Evolutionary conservation across 2,113 vertebrate species (phyloP).

Genomic region (Phasianus colchicus): DNA sequence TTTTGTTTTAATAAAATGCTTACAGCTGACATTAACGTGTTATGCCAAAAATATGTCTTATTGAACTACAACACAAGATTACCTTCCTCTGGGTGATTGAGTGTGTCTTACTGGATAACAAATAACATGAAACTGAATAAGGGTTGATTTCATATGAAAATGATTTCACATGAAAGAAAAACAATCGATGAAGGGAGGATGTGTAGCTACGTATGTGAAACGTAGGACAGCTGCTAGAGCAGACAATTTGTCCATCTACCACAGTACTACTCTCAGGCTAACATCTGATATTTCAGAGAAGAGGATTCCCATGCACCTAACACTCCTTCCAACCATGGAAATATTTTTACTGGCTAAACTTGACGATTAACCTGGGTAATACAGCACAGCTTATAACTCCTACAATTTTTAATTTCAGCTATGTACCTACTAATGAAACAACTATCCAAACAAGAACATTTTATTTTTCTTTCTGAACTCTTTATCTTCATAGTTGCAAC

Average conservation of each 20-base stretch:
- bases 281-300: neutral
- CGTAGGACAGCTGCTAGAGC: neutral
- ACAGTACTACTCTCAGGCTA: neutral
- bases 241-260: neutral
- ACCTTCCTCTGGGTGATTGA: neutral
- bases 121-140: neutral
- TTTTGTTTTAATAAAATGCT: conserved; percentile 19
- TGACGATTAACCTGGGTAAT: neutral
- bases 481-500: neutral
- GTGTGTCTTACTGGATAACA: neutral
- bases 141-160: neutral
- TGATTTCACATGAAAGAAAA: neutral
- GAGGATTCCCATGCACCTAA: neutral
- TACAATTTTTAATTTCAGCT: neutral
- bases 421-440: neutral
- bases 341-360: neutral
- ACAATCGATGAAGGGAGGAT: neutral
- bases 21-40: neutral
- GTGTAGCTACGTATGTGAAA: neutral
- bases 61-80: neutral
- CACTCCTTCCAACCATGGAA: neutral
- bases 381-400: neutral
- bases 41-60: neutral
- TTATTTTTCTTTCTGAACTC: neutral
- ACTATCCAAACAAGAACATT: neutral